These are phyloP conservation scores for Hemichromis elongatus DNA, from an alignment of 2,113 vertebrate genomes.

Conservation along the genomic window DNA sequence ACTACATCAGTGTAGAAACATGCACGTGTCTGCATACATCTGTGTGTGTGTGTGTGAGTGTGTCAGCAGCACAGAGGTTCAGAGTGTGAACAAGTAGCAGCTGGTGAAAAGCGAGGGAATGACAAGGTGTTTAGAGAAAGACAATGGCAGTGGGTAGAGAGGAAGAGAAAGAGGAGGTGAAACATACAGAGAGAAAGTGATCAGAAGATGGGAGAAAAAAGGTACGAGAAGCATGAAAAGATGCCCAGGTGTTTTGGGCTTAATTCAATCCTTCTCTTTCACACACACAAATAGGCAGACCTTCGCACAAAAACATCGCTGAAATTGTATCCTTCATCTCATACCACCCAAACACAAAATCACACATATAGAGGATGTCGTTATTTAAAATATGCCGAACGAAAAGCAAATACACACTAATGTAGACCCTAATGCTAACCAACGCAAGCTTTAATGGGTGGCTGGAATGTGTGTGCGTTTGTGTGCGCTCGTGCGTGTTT, in stretches of 20 bases:
- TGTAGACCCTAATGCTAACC: background rate
- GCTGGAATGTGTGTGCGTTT: background rate
- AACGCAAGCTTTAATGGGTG: background rate
- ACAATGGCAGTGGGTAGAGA: background rate
- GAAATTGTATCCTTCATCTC: background rate
- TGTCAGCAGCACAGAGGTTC: slow-evolving; percentile 1
- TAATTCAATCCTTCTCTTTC: background rate
- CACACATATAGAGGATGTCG: slow-evolving; percentile 31
- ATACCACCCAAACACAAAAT: slow-evolving; percentile 16
- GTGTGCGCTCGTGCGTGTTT: background rate
- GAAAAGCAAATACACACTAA: background rate
- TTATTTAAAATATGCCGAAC: background rate
- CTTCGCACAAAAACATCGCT: background rate
- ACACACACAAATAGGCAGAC: background rate
- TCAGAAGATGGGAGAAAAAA: background rate
- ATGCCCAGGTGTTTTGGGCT: fast-evolving
- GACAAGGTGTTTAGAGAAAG: slow-evolving; percentile 60
- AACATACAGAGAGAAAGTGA: background rate
- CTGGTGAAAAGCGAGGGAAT: slow-evolving; percentile 58
- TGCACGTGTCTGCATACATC: background rate
- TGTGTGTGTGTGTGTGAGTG: background rate
- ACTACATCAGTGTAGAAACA: background rate
- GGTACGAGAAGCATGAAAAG: background rate
- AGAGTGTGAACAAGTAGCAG: slow-evolving; percentile 66
- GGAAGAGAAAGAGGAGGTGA: background rate